Percentiles rank a stretch among this genome's conserved stretches.
Evolutionary conservation across 1,140 invertebrate species (phyloP).

Genomic region (Drosophila sulfurigaster): DNA sequence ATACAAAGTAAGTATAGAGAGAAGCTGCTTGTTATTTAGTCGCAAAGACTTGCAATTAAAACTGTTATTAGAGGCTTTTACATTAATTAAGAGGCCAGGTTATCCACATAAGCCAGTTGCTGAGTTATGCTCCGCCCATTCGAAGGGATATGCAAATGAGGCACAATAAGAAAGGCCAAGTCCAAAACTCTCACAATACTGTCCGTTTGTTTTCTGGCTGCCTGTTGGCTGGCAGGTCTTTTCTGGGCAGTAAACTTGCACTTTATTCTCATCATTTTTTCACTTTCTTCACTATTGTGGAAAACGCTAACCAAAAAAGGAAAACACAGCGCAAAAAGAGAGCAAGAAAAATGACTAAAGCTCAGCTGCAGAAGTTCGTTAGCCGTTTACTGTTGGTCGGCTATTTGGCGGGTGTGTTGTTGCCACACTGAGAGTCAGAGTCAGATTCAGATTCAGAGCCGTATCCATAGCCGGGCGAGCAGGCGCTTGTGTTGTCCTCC

Average conservation of each 20-base stretch:
- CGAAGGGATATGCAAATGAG: conserved; percentile 50
- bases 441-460: neutral
- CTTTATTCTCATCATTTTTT: conserved; percentile 63
- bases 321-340: conserved; percentile 2
- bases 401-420: conserved; percentile 23
- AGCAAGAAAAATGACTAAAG: conserved; percentile 52
- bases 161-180: conserved; percentile 13
- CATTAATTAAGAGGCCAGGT: conserved; percentile 41
- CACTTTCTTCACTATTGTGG: conserved; percentile 39
- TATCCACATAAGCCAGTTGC: conserved; percentile 43
- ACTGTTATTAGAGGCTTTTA: conserved; percentile 36
- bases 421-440: conserved; percentile 4
- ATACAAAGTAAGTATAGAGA: neutral
- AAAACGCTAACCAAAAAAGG: conserved; percentile 20
- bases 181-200: too few species aligned
- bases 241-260: conserved; percentile 49
- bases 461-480: neutral
- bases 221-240: neutral
- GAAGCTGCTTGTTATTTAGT: neutral
- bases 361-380: conserved; percentile 63
- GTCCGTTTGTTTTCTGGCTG: neutral
- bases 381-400: conserved; percentile 19
- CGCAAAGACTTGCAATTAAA: conserved; percentile 30
- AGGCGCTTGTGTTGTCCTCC: conserved; percentile 49
- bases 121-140: conserved; percentile 32